These are phyloP conservation scores for Mythimna pallens DNA, from an alignment of 2,888 invertebrate species.

Conservation along the genomic window DNA sequence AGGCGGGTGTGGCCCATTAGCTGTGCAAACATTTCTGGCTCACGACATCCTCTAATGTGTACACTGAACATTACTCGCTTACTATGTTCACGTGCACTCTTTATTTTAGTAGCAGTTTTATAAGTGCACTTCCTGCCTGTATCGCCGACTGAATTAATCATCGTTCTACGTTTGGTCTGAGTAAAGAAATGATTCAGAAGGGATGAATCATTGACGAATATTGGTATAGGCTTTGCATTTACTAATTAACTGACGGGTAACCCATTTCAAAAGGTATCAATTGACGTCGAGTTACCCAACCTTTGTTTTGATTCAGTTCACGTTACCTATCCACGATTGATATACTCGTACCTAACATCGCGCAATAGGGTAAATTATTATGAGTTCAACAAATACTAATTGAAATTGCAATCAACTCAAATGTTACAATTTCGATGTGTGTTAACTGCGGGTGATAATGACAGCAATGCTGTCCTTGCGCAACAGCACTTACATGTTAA, in stretches of 20 bases:
- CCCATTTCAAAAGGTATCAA: not conserved
- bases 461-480: constrained; percentile 36
- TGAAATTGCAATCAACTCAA: constrained; percentile 9
- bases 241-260: not conserved
- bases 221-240: not conserved
- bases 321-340: not conserved
- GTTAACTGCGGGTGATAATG: constrained; percentile 37
- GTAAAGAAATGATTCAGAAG: too few species aligned
- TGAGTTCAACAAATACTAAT: not conserved
- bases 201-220: not conserved
- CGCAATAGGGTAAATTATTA: not conserved
- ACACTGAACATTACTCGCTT: constrained; percentile 52
- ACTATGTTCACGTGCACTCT: constrained; percentile 29
- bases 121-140: constrained; percentile 37
- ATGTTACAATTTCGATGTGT: constrained; percentile 12
- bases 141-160: constrained; percentile 4
- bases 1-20: constrained; percentile 85
- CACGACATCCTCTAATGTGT: constrained; percentile 69
- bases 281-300: not conserved
- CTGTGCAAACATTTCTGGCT: constrained; percentile 80
- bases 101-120: constrained; percentile 37
- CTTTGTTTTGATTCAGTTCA: not conserved
- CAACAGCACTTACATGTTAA: constrained; percentile 38
- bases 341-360: not conserved
- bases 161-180: not conserved